Base-by-base conservation (phyloP, 2,797 vertebrate genomes). In the Phrynocephalus forsythii region DNA sequence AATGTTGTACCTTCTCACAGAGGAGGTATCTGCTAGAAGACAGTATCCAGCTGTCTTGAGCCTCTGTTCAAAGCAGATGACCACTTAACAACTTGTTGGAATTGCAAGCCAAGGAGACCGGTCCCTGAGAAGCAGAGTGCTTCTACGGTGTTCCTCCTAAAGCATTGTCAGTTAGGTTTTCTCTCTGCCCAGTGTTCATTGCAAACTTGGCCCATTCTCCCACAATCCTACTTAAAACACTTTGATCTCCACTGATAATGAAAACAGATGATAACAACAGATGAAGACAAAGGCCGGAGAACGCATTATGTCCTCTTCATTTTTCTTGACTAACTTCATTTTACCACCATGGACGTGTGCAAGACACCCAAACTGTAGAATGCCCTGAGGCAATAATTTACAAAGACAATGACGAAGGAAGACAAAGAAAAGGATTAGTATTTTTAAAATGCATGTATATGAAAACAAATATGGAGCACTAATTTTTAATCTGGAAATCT, bases 241-340 rank as follows among this genome's bases (percentile, higher is more conserved):
- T 96, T 96, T 95, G 96, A 96, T 95, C 94, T 94, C 91, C 89
- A 94, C 91, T 87, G 90, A 93, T 91, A 75, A 92, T 94, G 92
- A 90, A 91, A 92, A 80, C 91, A 91, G 91, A 87, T 89, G 82
- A 92, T 84, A 91, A 94, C 94, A 93, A 93, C 90, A 89, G 92
- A 95, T 94, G 93, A 93, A 93, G 94, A 86, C 30, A 0, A 0
- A 0, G 86, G 73, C 68, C 85, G 90, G 88, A 94, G 87, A 94
- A 94, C 93, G 93, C 91, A 71, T 89, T 95, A 92, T 92, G 92
- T 90, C 94, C 90, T 82, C 93, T 92, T 66, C 48, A n/a, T 75
- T 84, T 50, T 69, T n/a, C 63, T 68, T 66, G 52, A 66, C 52
- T 84, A 50, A 78, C 60, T 87, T 71, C 38, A 18, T 75, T 88